Percentiles rank a stretch among this genome's conserved stretches.
These are phyloP conservation scores for Cheilinus undulatus DNA, from an alignment of 2,113 vertebrate genomes.

Conservation along the genomic window DNA sequence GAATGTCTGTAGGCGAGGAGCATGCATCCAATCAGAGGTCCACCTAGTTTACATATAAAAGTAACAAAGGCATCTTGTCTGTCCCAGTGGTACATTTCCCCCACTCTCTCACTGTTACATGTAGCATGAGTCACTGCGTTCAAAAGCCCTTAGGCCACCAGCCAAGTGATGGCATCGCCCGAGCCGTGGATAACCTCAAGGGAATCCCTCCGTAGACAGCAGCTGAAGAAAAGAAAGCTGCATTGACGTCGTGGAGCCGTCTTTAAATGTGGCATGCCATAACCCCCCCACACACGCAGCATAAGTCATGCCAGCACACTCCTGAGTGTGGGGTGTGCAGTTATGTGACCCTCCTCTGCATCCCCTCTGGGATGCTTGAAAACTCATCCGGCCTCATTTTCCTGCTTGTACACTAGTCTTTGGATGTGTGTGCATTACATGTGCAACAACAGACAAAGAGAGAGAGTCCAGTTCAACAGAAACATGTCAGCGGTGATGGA, in stretches of 20 bases:
- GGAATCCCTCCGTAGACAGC: constrained; percentile 69
- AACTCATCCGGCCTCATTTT: constrained; percentile 45
- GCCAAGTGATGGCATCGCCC: constrained; percentile 60
- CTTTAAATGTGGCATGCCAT: constrained; percentile 70
- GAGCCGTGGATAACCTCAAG: constrained; percentile 49
- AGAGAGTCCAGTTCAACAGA: not conserved
- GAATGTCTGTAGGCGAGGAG: constrained; percentile 63
- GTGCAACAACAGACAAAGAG: not conserved
- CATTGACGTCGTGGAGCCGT: constrained; percentile 41
- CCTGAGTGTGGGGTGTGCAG: constrained; percentile 55
- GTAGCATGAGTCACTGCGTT: constrained; percentile 60
- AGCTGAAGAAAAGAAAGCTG: constrained; percentile 43
- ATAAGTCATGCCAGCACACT: constrained; percentile 60
- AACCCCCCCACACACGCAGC: constrained; percentile 56
- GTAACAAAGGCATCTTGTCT: constrained; percentile 67
- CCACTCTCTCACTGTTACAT: constrained; percentile 49
- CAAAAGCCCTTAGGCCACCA: constrained; percentile 42
- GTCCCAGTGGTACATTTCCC: constrained; percentile 22
- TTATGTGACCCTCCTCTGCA: constrained; percentile 69
- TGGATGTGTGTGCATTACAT: constrained; percentile 17
- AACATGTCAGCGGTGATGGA: too few species aligned
- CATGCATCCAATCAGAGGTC: constrained; percentile 32
- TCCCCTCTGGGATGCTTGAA: constrained; percentile 18
- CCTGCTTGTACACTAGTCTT: constrained; percentile 12
- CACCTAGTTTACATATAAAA: constrained; percentile 47